Evolutionary conservation across 2,888 invertebrate genomes (phyloP).

Genomic region (Eilema sororculum): DNA sequence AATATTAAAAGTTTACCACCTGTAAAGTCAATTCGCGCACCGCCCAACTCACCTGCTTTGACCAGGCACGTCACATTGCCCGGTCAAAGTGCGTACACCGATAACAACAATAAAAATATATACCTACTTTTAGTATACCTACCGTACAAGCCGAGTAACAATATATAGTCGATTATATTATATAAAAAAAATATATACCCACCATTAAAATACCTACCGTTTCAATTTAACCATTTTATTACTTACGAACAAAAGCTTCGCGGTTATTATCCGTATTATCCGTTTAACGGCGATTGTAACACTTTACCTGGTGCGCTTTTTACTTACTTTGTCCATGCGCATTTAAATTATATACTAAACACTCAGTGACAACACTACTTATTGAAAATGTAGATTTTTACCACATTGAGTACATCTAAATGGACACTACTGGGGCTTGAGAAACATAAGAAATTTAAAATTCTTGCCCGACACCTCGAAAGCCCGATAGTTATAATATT

Average conservation of each 20-base stretch:
- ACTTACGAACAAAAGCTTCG: constrained; percentile 53
- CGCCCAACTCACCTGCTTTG: constrained; percentile 36
- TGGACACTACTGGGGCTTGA: constrained; percentile 19
- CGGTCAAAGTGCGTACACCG: constrained; percentile 30
- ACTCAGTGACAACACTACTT: constrained; percentile 39
- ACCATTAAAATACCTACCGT: constrained; percentile 74
- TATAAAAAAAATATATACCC: constrained; percentile 56
- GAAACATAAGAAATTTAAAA: constrained; percentile 19
- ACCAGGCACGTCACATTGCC: constrained; percentile 26
- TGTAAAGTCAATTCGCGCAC: constrained; percentile 34
- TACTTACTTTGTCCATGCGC: constrained; percentile 71
- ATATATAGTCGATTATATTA: constrained; percentile 36
- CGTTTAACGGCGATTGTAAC: constrained; percentile 41
- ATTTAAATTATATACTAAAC: constrained; percentile 26
- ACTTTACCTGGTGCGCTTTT: constrained; percentile 74
- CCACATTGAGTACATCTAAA: constrained; percentile 15
- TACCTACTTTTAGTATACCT: constrained; percentile 54
- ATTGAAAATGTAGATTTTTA: constrained; percentile 15
- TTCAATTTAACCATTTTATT: constrained; percentile 41
- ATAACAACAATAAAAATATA: constrained; percentile 38
- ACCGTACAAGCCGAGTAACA: constrained; percentile 53
- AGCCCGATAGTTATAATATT: constrained; percentile 40
- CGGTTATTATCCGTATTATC: constrained; percentile 40
- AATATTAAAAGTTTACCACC: constrained; percentile 25
- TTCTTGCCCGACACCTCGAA: constrained; percentile 36